Evolutionary conservation across 2,797 vertebrate genomes (phyloP).

Genomic region (Corythornis leucogaster): DNA sequence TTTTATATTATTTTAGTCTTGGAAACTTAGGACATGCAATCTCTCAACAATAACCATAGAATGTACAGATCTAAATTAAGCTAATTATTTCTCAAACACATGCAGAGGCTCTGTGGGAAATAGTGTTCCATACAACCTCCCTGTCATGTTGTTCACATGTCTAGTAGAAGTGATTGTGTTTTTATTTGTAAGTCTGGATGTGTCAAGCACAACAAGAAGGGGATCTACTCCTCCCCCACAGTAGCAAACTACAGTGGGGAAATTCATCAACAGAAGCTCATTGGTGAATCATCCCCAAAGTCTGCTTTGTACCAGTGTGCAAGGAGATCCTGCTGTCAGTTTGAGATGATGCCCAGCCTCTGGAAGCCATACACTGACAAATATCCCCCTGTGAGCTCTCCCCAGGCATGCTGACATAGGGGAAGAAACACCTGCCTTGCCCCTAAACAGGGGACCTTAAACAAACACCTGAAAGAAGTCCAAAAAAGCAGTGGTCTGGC

Average conservation of each 20-base stretch:
- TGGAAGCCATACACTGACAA: not conserved
- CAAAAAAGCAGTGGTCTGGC: not conserved
- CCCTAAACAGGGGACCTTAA: too few species aligned
- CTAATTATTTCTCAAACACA: not conserved
- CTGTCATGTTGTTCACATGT: not conserved
- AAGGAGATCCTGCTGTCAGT: not conserved
- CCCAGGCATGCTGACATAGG: not conserved
- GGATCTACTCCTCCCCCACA: not conserved
- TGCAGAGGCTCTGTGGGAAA: not conserved
- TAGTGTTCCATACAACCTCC: not conserved
- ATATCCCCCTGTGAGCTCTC: not conserved
- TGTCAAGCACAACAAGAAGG: not conserved
- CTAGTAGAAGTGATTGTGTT: not conserved
- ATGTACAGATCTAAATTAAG: not conserved
- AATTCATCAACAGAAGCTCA: not conserved
- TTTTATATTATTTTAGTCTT: not conserved
- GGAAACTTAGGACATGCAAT: not conserved
- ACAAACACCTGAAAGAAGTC: not conserved
- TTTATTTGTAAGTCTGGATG: not conserved
- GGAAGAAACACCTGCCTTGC: not conserved
- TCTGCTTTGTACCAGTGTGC: not conserved
- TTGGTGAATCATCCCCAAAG: not conserved
- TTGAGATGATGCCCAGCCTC: not conserved
- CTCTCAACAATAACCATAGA: not conserved
- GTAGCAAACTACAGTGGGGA: not conserved